Evolutionary conservation across 1,140 invertebrate species (phyloP), one percentile per base, ranked within the genome.

Genomic region (Drosophila jambulina): DNA sequence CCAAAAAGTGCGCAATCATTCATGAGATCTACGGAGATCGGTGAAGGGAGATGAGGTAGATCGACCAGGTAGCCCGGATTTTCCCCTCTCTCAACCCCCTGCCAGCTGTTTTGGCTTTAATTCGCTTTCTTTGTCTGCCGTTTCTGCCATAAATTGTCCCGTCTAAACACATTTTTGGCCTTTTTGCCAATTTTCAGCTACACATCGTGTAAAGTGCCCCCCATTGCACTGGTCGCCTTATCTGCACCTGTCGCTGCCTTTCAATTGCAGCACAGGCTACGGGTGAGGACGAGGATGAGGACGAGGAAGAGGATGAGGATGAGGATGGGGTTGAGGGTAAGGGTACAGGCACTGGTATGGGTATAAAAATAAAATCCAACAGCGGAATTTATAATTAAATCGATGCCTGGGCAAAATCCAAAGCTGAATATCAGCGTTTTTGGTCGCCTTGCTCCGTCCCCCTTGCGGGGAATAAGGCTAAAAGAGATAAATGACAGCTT

Each of bases 181-280:
- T 56, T 80, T 78, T 75, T 88, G 84, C 84, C 84, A 87, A 88
- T 88, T 88, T 88, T 88, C 65, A 53, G 49, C 77, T 80, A 80
- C 84, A 88, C 84, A 88, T 88, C 84, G 80, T 87, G 84, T 81
- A 90, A 83, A 74, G 63, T 70, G 67, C 82, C 63, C 42, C 36
- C 7, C 42, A 21, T 15, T 45, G 60, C 75, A 56, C 48, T 53
- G 63, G 61, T 53, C 80, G 77, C 68, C 71, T 76, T 80, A 88
- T 74, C 51, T 84, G 78, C 82, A 85, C 82, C 82, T 85, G 82
- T 60, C 82, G 58, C 74, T 61, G 82, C 68, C 67, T 46, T 49
- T 80, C 77, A 78, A 51, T 58, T 56, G 56, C 48, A 51, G 43
- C 53, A 32, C 46, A 32, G 49, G 12, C 6, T 8, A 12, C 2